Base-by-base conservation (phyloP, 2,113 vertebrate species). In the Eulemur rufifrons region DNA sequence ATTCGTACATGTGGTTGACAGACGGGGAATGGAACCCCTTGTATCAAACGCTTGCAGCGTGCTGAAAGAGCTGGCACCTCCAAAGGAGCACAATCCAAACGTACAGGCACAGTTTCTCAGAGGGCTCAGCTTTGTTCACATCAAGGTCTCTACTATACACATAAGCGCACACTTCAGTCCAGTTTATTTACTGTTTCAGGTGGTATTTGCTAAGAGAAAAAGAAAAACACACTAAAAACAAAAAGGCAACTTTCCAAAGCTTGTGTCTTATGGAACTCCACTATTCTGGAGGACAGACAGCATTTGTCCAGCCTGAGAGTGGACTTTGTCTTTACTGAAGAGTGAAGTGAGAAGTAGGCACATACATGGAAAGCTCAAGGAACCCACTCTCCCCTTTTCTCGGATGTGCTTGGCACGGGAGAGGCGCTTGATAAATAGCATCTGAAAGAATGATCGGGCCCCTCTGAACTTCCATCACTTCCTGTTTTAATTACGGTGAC, bases 401-500 rank as follows among this genome's bases (percentile, higher is more conserved):
- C 56, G 5, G 4, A 50, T 6, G 21, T n/a, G 37, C 29, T 2
- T 15, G 15, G 27, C 27, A 0, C 47, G 4, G 9, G 15, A 6
- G 39, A 5, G 59, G 23, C 13, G 0, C 23, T n/a, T 23, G 37
- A 25, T 3, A 5, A 6, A 50, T 12, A 11, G 47, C 4, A 12
- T 39, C 74, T 0, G 14, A 27, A 7, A 0, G 8, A 69, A 4
- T 8, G 2, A 34, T 1, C 12, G 27, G 10, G 29, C 17, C 32
- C 0, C 4, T 32, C 8, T 2, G 39, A 42, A 2, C 12, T 39
- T 23, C 39, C 4, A 0, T 1, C n/a, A 3, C 37, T 37, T 32
- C 4, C 0, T 2, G 13, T 12, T 4, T 10, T 18, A 6, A 5
- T 32, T 6, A 6, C 56, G 3, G 10, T 34, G 0, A 1, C 0